phyloP scores from a whole-genome alignment of 2,113 vertebrate genomes.

The Cichladusa arquata region DNA sequence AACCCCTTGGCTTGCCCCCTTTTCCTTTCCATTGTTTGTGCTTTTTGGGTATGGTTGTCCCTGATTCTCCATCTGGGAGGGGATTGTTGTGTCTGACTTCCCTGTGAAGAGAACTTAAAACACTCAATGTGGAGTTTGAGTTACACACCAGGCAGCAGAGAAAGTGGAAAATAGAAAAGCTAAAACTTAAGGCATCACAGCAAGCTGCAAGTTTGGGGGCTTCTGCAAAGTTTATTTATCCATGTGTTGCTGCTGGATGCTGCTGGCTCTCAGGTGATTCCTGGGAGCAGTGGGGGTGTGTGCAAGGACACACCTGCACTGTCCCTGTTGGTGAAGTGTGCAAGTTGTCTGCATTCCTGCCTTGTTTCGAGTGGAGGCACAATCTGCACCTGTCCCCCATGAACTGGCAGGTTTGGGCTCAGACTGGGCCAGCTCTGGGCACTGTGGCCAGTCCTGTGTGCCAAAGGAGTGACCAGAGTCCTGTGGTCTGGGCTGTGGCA shows the following conservation, averaged over 20 bases:
- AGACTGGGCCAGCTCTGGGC: not conserved
- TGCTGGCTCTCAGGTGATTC: not conserved
- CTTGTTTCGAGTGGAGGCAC: not conserved
- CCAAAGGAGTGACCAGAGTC: rapidly evolving
- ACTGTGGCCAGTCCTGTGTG: not conserved
- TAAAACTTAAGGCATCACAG: too few species aligned
- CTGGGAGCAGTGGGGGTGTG: rapidly evolving
- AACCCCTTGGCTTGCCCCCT: too few species aligned
- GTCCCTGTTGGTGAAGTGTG: not conserved
- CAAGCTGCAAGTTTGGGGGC: rapidly evolving
- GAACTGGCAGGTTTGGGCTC: not conserved
- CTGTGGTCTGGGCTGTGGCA: not conserved
- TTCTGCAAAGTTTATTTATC: not conserved
- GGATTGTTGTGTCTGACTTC: too few species aligned
- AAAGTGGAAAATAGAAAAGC: too few species aligned
- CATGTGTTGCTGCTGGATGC: not conserved
- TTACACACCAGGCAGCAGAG: too few species aligned
- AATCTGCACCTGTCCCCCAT: not conserved
- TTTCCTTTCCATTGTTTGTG: too few species aligned
- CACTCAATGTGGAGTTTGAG: too few species aligned
- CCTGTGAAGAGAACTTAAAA: too few species aligned
- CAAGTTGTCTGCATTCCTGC: not conserved
- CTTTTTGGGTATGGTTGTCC: too few species aligned
- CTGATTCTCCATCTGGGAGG: too few species aligned
- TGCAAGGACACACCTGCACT: rapidly evolving